phyloP scores from a whole-genome alignment of 2,888 invertebrate genomes.

The Auanema freiburgensis region DNA sequence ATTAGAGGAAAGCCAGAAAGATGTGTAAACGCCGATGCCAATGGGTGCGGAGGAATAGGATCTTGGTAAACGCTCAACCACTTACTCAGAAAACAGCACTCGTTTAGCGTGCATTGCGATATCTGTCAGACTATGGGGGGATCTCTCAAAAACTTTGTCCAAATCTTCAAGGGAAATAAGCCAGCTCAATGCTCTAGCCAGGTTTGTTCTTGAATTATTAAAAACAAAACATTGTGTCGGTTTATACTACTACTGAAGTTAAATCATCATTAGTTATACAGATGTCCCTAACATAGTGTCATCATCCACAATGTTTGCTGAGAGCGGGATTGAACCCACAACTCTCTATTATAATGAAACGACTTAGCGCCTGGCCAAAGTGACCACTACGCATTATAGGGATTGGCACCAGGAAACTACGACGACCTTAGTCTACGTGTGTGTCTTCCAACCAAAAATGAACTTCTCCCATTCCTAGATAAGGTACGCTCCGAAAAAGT shows the following conservation, averaged over 20 bases:
- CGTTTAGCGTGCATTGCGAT: conserved; percentile 55
- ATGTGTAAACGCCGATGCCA: conserved; percentile 61
- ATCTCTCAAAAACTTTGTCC: conserved; percentile 58
- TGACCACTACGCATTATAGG: conserved; percentile 22
- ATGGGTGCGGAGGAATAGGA: conserved; percentile 63
- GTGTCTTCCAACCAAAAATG: conserved; percentile 62
- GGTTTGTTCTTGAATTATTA: conserved; percentile 8
- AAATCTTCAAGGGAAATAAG: conserved; percentile 59
- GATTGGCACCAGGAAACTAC: conserved; percentile 56
- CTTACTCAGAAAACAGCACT: neutral
- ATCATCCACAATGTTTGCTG: no score
- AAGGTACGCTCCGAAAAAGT: conserved; percentile 29
- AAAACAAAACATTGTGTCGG: no score
- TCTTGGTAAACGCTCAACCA: conserved; percentile 59
- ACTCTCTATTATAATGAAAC: no score
- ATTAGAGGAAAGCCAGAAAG: conserved; percentile 63
- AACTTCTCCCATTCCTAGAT: conserved; percentile 63
- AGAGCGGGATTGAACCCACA: no score
- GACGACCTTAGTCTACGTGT: conserved; percentile 59
- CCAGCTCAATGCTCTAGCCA: conserved; percentile 59
- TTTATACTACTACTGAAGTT: no score
- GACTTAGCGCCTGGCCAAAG: no score
- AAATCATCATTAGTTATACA: no score
- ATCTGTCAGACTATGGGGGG: conserved; percentile 62
- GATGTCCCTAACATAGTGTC: no score